phyloP scores from a whole-genome alignment of 2,113 vertebrate species.

The Sphyrna mokarran region DNA sequence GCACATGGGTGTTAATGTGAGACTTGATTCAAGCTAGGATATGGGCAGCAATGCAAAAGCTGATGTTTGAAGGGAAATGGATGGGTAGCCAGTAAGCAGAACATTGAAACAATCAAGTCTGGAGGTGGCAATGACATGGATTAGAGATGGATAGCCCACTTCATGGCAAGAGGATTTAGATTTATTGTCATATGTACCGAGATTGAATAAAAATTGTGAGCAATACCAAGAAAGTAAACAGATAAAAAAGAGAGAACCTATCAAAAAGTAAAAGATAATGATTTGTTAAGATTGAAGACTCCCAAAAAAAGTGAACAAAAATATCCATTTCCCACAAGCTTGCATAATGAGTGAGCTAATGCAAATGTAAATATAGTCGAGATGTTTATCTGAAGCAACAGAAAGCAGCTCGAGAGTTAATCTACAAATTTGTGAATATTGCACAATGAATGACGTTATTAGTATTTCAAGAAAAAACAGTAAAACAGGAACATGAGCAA shows the following conservation, averaged over 20 bases:
- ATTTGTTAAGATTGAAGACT: background rate
- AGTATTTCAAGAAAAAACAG: too few species aligned
- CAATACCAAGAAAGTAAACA: background rate
- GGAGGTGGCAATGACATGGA: background rate
- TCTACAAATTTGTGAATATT: background rate
- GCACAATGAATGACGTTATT: too few species aligned
- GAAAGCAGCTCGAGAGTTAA: background rate
- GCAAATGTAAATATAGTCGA: background rate
- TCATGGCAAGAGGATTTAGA: background rate
- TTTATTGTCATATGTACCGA: too few species aligned
- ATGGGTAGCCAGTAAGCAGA: background rate
- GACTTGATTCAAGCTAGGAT: background rate
- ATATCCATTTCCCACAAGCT: background rate
- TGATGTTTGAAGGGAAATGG: background rate
- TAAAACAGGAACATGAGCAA: too few species aligned
- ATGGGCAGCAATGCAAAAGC: background rate
- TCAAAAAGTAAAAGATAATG: background rate
- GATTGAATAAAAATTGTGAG: background rate
- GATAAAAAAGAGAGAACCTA: background rate
- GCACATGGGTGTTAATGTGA: background rate
- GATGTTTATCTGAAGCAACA: background rate
- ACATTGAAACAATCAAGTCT: background rate
- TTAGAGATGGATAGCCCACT: background rate
- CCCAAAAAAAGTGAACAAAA: background rate
- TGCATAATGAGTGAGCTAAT: background rate